Evolutionary conservation across 2,888 invertebrate genomes (phyloP), one percentile per base, ranked within the genome.

Genomic region (Cephus spinipes): DNA sequence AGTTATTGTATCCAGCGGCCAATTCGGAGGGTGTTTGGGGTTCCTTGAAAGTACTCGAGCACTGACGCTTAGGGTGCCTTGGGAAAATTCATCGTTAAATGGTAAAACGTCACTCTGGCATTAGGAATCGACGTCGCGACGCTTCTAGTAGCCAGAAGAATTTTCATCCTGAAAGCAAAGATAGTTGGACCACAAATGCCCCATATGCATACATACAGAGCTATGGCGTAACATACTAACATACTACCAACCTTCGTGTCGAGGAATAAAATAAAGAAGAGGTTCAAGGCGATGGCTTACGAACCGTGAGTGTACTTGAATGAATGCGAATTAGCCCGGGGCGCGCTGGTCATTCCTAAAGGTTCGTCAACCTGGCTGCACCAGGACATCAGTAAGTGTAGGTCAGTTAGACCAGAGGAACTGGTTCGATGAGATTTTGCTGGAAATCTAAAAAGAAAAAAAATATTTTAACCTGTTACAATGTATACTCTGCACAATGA

Each of bases 1-100:
- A 73, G 87, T 89, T 89, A 88, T 88, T 90, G 89, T 89, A 87
- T 82, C 86, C 79, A 88, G 88, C 89, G 81, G 87, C 83, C 84
- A 84, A 85, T 87, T 84, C 79, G 77, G 77, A 80, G 71, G 84
- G 83, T 40, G 40, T 40, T 40, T 40, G 86, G 84, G 86, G 76
- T 79, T 76, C 79, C 79, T 78, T 33, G 23, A 34, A n/a, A 12
- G 73, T 23, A 33, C 73, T 73, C 35, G 35, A 73, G 33, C 12
- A 11, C 73, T 9, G 6, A 12, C 23, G 33, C n/a, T 12, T 30
- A 34, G 73, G n/a, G 73, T 33, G 35, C 31, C 73, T 73, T 73
- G 73, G 73, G 73, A 73, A 73, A 73, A 23, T 73, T 34, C 35
- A 30, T 33, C 73, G 73, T 73, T 73, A 73, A 73, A 73, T 34